Evolutionary conservation across 2,113 vertebrate genomes (phyloP).

Genomic region (Pagrus major): DNA sequence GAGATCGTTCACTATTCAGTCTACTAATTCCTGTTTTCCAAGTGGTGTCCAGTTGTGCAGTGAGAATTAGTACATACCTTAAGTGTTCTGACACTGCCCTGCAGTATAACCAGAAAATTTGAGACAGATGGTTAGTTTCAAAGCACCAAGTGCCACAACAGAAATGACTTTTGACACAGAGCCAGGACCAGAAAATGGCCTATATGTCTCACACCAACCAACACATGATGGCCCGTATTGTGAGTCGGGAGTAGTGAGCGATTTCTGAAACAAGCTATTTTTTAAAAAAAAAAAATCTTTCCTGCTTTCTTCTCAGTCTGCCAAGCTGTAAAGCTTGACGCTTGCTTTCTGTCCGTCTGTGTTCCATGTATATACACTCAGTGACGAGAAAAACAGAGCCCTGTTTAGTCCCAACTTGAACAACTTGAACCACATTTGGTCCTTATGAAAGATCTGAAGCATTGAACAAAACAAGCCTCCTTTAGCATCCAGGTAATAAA

Average conservation of each 20-base stretch:
- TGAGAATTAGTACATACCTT: neutral
- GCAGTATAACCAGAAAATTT: neutral
- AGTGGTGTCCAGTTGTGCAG: neutral
- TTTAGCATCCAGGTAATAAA: neutral
- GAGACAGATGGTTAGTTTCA: neutral
- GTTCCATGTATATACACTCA: constrained; percentile 16
- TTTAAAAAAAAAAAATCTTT: neutral
- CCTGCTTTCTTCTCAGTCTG: neutral
- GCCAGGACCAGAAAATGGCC: neutral
- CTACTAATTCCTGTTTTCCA: neutral
- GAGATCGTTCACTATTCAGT: neutral
- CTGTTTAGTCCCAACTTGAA: neutral
- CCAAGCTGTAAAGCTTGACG: neutral
- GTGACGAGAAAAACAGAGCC: constrained; percentile 27
- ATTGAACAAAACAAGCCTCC: neutral
- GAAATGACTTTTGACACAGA: neutral
- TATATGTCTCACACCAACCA: neutral
- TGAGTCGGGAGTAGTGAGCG: neutral
- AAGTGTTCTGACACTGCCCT: neutral
- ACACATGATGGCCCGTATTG: neutral
- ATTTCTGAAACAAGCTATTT: neutral
- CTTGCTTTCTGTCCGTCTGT: constrained; percentile 31
- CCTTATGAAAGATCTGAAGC: neutral
- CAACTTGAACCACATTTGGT: neutral
- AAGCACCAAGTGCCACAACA: neutral